phyloP scores from a whole-genome alignment of 2,888 invertebrate genomes.

The Lasioglossum zephyrum region DNA sequence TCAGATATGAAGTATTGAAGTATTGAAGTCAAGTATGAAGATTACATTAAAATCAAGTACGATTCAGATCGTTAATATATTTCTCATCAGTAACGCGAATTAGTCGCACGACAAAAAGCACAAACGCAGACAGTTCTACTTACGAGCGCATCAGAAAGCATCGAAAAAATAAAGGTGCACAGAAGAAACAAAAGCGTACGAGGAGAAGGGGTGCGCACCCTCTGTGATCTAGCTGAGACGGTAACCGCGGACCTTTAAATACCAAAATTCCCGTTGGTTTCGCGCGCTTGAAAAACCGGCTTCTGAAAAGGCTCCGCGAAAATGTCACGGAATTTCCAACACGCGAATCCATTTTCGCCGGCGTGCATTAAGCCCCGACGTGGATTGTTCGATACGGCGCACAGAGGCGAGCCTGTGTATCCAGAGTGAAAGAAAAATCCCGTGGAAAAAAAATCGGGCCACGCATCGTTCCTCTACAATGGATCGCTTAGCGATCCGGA shows the following conservation, averaged over 20 bases:
- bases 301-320: slow-evolving; percentile 19
- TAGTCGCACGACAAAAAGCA: too few relatives aligned
- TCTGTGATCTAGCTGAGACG: background rate
- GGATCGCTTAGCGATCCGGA: slow-evolving; percentile 76
- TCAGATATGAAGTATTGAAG: too few relatives aligned
- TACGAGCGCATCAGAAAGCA: background rate
- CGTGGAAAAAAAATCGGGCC: slow-evolving; percentile 60
- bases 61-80: background rate
- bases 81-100: background rate
- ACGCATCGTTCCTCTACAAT: slow-evolving; percentile 74
- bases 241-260: background rate
- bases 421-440: slow-evolving; percentile 44
- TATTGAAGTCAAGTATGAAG: too few relatives aligned
- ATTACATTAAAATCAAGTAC: too few relatives aligned
- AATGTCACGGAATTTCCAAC: slow-evolving; percentile 40
- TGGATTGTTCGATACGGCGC: slow-evolving; percentile 45
- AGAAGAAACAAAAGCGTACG: background rate
- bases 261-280: slow-evolving; percentile 5
- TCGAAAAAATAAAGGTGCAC: background rate
- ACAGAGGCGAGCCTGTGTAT: slow-evolving; percentile 6
- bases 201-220: background rate
- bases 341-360: slow-evolving; percentile 40
- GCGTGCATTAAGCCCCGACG: slow-evolving; percentile 46
- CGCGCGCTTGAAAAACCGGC: slow-evolving; percentile 6
- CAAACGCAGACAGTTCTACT: background rate